These are phyloP conservation scores for Calidris pugnax DNA, from an alignment of 2,113 vertebrate species.

Conservation along the genomic window DNA sequence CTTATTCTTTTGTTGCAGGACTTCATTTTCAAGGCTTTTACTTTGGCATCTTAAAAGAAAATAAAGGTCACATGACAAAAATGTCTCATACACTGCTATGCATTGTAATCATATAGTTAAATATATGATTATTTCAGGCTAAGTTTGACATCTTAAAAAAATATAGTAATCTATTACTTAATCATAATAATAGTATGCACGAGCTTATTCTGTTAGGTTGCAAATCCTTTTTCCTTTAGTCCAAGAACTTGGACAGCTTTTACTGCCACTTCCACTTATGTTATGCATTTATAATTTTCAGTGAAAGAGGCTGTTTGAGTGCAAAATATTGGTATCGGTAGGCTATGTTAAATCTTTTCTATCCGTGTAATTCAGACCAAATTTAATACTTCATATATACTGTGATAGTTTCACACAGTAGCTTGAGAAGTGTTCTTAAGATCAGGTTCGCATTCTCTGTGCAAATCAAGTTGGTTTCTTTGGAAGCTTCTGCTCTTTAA, in stretches of 20 bases:
- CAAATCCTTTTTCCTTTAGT: neutral
- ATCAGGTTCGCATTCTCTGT: constrained; percentile 29
- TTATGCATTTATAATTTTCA: neutral
- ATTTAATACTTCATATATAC: neutral
- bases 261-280: neutral
- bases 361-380: neutral
- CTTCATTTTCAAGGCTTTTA: neutral
- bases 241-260: neutral
- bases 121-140: neutral
- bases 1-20: neutral
- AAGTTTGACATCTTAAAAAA: neutral
- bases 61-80: neutral
- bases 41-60: neutral
- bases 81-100: neutral
- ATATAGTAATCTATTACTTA: neutral
- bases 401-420: neutral
- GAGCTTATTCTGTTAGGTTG: neutral
- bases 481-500: neutral
- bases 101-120: neutral
- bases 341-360: neutral
- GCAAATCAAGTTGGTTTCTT: neutral
- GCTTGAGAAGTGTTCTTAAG: neutral
- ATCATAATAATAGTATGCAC: neutral
- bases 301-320: neutral
- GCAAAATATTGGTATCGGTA: neutral